These are phyloP conservation scores for Patella caerulea DNA, from an alignment of 2,888 invertebrate species.

Conservation along the genomic window DNA sequence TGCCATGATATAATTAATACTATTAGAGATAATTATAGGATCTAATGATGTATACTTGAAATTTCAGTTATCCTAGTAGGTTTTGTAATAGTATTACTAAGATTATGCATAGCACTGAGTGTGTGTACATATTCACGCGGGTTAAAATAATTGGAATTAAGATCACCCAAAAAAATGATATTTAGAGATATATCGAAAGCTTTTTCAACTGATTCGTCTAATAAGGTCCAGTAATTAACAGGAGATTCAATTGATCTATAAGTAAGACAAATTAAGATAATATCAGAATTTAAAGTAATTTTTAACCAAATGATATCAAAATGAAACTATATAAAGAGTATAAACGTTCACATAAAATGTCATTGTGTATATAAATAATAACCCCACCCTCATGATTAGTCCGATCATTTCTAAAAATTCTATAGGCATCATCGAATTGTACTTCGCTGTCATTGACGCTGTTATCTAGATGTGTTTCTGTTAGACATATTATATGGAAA, in stretches of 20 bases:
- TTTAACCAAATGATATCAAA: too few relatives aligned
- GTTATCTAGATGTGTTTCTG: not conserved
- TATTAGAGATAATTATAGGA: not conserved
- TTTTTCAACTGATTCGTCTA: not conserved
- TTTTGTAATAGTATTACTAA: not conserved
- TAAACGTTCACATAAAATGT: not conserved
- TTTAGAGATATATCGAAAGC: not conserved
- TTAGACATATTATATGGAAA: not conserved
- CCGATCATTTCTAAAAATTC: not conserved
- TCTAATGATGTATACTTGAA: not conserved
- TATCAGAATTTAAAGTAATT: too few relatives aligned
- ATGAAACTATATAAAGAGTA: not conserved
- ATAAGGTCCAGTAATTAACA: not conserved
- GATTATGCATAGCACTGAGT: too few relatives aligned
- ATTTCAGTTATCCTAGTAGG: not conserved
- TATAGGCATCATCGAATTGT: not conserved
- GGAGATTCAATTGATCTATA: not conserved
- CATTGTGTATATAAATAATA: not conserved
- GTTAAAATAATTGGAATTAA: not conserved
- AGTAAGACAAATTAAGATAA: not conserved
- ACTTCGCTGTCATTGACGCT: not conserved
- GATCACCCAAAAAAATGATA: not conserved
- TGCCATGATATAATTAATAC: not conserved
- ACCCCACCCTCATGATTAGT: not conserved
- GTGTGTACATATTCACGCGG: not conserved